Base-by-base conservation (phyloP, 2,797 vertebrate genomes). In the Gymnothorax javanicus region DNA sequence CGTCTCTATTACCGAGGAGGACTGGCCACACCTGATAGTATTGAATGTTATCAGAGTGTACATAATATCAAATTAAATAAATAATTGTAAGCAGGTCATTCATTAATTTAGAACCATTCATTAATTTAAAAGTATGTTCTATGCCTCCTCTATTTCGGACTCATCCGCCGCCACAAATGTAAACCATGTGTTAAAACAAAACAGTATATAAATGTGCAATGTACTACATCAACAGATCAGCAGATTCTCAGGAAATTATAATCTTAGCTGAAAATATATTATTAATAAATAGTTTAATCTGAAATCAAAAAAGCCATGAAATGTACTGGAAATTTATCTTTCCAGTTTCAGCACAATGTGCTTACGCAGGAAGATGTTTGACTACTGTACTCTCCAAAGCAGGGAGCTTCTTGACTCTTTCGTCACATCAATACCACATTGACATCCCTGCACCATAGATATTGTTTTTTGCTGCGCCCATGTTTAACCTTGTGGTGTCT, bases 401-500 rank as follows among this genome's bases (percentile, higher is more conserved):
- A 64, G 82, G 85, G 85, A 17, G 60, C 57, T 23, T 27, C 50
- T 59, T 83, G 82, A 88, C 86, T 86, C 87, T 27, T n/a, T 59
- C 85, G 69, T 17, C 81, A 57, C 88, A 86, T 89, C 82, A 20
- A 89, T 88, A 71, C 84, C 86, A 85, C 79, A 82, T 85, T 54
- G 85, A 88, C 82, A 67, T 86, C 87, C 62, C 17, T 64, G 43
- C 75, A 82, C 43, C 20, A 13, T 15, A 84, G 82, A 85, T 90
- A 57, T 62, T 50, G 62, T 90, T 90, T 84, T 86, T n/a, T 12
- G 75, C 82, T 77, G 84, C 82, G 83, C 85, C 87, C 82, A 52
- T 89, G 82, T 89, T 89, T 90, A 87, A 89, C 90, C 89, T 88
- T 90, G 89, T 71, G 60, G 82, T 64, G 60, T 62, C 81, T 84